Conservation (phyloP, 2,888 invertebrate genomes). For the Limnephilus auricula region DNA sequence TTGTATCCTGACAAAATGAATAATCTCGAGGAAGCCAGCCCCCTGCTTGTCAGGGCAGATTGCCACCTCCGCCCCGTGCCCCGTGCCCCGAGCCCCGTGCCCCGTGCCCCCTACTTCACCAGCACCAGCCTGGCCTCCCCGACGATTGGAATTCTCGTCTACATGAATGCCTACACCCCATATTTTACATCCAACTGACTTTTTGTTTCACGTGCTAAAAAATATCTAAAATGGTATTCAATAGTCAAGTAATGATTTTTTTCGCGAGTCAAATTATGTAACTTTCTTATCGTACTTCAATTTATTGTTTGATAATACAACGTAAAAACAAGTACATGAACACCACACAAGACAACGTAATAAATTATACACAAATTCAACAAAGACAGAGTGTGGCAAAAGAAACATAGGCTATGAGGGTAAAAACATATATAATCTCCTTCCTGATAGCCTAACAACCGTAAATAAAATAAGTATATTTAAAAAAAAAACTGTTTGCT, state of each 20-base stretch:
- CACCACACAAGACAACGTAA: too few relatives aligned
- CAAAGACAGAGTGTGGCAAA: too few relatives aligned
- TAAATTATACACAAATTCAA: too few relatives aligned
- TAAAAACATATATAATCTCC: too few relatives aligned
- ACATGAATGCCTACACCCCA: conserved; percentile 18
- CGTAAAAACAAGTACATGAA: too few relatives aligned
- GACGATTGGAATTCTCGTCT: conserved; percentile 46
- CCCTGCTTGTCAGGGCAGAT: conserved; percentile 62
- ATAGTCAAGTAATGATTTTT: background rate
- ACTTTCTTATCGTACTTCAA: background rate
- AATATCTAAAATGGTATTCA: background rate
- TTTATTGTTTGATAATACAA: too few relatives aligned
- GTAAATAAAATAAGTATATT: too few relatives aligned
- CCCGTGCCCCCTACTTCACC: background rate
- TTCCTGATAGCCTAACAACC: too few relatives aligned
- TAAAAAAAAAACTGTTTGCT: too few relatives aligned
- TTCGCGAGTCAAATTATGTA: background rate
- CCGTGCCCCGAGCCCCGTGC: conserved; percentile 22
- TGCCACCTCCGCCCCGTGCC: conserved; percentile 57
- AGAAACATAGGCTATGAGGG: too few relatives aligned
- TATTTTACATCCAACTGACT: conserved; percentile 37
- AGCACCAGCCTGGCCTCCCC: background rate
- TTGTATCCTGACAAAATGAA: conserved; percentile 58
- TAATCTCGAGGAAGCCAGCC: conserved; percentile 60
- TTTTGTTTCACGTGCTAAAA: background rate